These are phyloP conservation scores for Apodemia hepburni DNA, from an alignment of 2,888 invertebrate species.

Conservation along the genomic window DNA sequence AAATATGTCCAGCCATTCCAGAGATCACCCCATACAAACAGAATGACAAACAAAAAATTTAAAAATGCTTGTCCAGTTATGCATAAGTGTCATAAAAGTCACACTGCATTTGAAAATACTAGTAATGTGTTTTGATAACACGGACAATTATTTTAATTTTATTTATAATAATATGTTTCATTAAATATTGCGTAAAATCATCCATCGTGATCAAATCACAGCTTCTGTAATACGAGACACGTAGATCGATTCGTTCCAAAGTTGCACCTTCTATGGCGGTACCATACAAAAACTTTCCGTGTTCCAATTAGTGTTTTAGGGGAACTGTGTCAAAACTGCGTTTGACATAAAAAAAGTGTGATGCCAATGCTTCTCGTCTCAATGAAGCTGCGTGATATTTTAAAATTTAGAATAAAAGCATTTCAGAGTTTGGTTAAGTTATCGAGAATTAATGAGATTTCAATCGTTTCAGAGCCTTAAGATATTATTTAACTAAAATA, in stretches of 20 bases:
- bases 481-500: too few species aligned
- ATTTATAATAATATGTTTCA: too few species aligned
- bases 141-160: too few species aligned
- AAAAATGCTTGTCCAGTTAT: too few species aligned
- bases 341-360: conserved; percentile 34
- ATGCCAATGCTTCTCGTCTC: conserved; percentile 10
- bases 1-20: too few species aligned
- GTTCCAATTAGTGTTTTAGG: conserved; percentile 42
- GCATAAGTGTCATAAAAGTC: too few species aligned
- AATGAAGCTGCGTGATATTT: not conserved
- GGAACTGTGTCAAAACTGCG: conserved; percentile 38
- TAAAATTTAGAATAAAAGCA: not conserved
- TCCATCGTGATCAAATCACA: conserved; percentile 42
- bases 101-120: too few species aligned
- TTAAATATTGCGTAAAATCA: conserved; percentile 35
- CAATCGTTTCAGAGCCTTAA: too few species aligned
- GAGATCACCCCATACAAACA: too few species aligned
- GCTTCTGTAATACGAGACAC: conserved; percentile 69
- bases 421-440: not conserved
- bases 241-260: conserved; percentile 67
- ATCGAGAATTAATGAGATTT: too few species aligned
- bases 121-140: too few species aligned
- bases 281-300: conserved; percentile 52
- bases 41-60: too few species aligned
- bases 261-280: conserved; percentile 49